Evolutionary conservation across 2,113 vertebrate genomes (phyloP).

Genomic region (Alces alces): DNA sequence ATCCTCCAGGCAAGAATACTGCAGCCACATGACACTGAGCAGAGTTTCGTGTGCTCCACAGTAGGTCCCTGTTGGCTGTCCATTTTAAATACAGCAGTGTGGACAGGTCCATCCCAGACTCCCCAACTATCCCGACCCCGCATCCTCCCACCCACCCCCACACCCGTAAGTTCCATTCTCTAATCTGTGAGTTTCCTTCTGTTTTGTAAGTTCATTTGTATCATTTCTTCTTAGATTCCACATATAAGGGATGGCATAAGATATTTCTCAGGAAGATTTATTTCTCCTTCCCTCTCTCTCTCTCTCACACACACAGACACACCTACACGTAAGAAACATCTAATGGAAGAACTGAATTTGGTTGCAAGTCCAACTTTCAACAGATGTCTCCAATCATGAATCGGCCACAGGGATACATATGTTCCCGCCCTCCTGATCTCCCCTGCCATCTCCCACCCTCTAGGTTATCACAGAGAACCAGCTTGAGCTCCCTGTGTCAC

Average conservation of each 20-base stretch:
- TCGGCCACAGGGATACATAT: neutral
- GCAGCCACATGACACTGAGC: neutral
- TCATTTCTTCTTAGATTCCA: neutral
- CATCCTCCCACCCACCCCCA: neutral
- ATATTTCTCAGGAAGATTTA: neutral
- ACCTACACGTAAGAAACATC: neutral
- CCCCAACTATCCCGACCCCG: neutral
- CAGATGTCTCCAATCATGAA: neutral
- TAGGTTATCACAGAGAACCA: neutral
- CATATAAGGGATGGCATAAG: neutral
- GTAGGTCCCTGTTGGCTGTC: neutral
- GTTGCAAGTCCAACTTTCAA: neutral
- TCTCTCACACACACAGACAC: neutral
- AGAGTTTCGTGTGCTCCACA: neutral
- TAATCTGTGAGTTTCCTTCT: neutral
- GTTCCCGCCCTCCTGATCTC: neutral
- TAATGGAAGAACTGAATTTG: neutral
- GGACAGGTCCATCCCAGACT: neutral
- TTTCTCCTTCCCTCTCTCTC: neutral
- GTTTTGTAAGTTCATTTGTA: neutral
- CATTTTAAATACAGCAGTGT: neutral
- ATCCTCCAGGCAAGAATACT: neutral
- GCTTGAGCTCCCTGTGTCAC: neutral
- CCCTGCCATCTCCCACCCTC: neutral
- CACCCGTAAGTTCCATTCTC: neutral